phyloP scores from a whole-genome alignment of 2,888 invertebrate species.

The Philonicus albiceps region DNA sequence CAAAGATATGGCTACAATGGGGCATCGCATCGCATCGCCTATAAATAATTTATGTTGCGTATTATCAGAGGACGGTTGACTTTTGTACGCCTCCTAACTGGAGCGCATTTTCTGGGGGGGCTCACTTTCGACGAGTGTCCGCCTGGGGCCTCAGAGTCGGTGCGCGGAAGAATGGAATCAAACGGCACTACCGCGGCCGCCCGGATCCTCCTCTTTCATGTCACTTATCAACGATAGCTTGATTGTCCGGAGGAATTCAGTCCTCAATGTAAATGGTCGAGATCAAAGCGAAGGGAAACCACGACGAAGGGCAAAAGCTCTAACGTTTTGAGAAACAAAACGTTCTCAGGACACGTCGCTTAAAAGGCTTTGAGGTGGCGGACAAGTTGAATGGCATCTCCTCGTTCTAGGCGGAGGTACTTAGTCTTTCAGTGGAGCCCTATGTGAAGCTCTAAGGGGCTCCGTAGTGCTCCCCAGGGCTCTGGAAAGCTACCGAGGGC shows the following conservation, averaged over 20 bases:
- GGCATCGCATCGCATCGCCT: background rate
- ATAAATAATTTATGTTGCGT: background rate
- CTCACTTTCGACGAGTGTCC: background rate
- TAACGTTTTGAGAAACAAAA: background rate
- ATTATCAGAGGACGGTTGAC: background rate
- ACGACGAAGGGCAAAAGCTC: slow-evolving; percentile 4
- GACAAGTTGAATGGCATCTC: slow-evolving; percentile 19
- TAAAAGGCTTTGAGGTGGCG: background rate
- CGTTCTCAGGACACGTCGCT: background rate
- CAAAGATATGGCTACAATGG: background rate
- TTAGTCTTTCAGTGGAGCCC: background rate
- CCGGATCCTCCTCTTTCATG: slow-evolving; percentile 22
- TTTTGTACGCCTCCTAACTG: background rate
- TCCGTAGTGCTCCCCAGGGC: background rate
- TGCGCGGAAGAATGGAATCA: slow-evolving; percentile 8
- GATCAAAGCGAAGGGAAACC: slow-evolving; percentile 13
- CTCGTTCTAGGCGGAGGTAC: background rate
- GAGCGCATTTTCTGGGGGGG: background rate
- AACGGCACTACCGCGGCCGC: background rate
- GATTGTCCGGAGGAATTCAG: slow-evolving; percentile 22
- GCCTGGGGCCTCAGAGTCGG: background rate
- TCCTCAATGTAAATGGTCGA: slow-evolving; percentile 5
- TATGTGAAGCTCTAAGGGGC: background rate
- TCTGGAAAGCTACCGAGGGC: background rate
- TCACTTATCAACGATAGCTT: slow-evolving; percentile 6